Evolutionary conservation across 2,888 invertebrate genomes (phyloP), one percentile per base, ranked within the genome.

Genomic region (Teleiodes luculella): DNA sequence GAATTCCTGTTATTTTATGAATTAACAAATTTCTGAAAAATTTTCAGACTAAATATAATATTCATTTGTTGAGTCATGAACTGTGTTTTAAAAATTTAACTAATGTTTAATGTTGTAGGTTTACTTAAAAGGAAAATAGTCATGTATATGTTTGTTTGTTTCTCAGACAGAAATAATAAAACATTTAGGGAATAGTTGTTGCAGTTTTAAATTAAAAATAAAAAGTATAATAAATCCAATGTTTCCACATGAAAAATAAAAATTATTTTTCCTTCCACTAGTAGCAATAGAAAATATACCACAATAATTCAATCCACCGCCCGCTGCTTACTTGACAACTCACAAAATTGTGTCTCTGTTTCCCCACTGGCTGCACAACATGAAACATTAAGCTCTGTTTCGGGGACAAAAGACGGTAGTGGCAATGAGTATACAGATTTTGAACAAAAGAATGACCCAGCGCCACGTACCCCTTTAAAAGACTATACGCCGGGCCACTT

Each of bases 311-410:
- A 57, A 54, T 54, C 30, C 28, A 14, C 58, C 55, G 28, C 58
- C 55, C 54, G 56, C 57, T 24, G 56, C 41, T 24, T 30, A 18
- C 54, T 54, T 51, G 51, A 50, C 56, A 57, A 54, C 45, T 53
- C 43, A 53, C 54, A 53, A 62, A 59, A 62, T 62, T 59, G 60
- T 59, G 55, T 57, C 60, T 62, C 57, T 57, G 59, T 60, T 54
- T 51, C 53, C 53, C 54, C 56, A 51, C 46, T 54, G 56, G 58
- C 59, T 59, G 57, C 54, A 39, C 35, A 46, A 55, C 55, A 56
- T 59, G 53, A 61, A 62, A 57, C 56, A 61, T 61, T 55, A 60
- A 54, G 58, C 55, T 58, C 43, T 33, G 16, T 54, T 59, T 54
- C 54, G 57, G 41, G 41, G 50, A 45, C 54, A 49, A 53, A 51